phyloP scores from a whole-genome alignment of 2,797 vertebrate species.

The Podargus strigoides region DNA sequence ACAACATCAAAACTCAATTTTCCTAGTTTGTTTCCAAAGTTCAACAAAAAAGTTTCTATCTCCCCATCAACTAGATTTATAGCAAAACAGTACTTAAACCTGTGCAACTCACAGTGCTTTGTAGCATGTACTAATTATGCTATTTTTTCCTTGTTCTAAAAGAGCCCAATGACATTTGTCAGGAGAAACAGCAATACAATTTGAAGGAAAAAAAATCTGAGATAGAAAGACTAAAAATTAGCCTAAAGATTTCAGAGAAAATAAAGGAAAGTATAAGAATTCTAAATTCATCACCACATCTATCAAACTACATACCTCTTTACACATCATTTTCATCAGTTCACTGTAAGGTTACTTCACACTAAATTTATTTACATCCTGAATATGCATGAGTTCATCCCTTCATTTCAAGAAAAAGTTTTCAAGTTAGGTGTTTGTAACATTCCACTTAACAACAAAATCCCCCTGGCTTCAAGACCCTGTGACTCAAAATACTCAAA shows the following conservation, averaged over 20 bases:
- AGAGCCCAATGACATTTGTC: background rate
- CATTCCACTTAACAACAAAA: background rate
- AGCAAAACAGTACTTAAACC: background rate
- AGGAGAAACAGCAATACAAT: background rate
- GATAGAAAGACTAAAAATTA: background rate
- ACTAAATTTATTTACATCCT: background rate
- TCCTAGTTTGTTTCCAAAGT: background rate
- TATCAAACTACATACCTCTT: fast-evolving
- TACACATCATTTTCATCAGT: background rate
- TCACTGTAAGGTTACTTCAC: background rate
- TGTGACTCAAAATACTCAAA: background rate
- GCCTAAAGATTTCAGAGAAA: background rate
- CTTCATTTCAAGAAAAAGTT: background rate
- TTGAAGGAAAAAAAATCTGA: background rate
- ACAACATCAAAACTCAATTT: background rate
- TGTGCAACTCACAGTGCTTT: background rate
- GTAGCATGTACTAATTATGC: background rate
- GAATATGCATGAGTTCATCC: background rate
- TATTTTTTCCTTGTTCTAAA: background rate
- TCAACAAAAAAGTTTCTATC: background rate
- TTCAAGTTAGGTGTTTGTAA: background rate
- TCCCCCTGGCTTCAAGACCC: background rate
- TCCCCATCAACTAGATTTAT: background rate
- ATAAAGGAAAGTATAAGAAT: background rate
- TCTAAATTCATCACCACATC: background rate